phyloP scores from a whole-genome alignment of 2,888 invertebrate species.

The Sarcophaga subvicina region DNA sequence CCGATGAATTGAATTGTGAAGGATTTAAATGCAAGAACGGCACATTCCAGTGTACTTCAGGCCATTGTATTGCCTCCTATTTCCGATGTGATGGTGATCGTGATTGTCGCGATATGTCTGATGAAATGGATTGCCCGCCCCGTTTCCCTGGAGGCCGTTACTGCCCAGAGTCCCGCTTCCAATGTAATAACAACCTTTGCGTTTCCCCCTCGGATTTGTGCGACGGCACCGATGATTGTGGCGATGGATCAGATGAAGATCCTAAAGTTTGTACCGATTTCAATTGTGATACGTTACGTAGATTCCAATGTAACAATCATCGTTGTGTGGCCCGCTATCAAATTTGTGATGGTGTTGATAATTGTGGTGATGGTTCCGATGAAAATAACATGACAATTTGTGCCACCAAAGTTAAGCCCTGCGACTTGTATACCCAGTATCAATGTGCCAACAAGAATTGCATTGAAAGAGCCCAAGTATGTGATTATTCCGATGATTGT shows the following conservation, averaged over 20 bases:
- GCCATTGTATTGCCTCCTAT: conserved; percentile 95
- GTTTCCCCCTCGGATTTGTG: conserved; percentile 94
- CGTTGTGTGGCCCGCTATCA: conserved; percentile 93
- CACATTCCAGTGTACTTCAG: conserved; percentile 95
- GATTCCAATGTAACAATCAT: conserved; percentile 95
- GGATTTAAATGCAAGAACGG: conserved; percentile 94
- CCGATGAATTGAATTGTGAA: conserved; percentile 93
- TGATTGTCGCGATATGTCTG: conserved; percentile 94
- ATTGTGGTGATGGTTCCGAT: conserved; percentile 97
- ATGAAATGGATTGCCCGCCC: conserved; percentile 94
- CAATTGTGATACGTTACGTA: conserved; percentile 90
- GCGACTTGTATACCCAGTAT: conserved; percentile 90
- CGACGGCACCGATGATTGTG: conserved; percentile 96
- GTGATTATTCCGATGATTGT: conserved; percentile 95
- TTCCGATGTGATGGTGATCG: conserved; percentile 95
- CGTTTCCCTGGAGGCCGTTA: conserved; percentile 93
- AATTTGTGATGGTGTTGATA: conserved; percentile 94
- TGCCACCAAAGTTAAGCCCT: conserved; percentile 88
- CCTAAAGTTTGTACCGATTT: conserved; percentile 91
- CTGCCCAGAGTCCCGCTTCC: conserved; percentile 94
- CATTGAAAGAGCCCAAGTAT: conserved; percentile 89
- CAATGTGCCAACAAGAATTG: conserved; percentile 95
- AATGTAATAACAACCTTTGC: conserved; percentile 96
- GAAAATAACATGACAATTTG: conserved; percentile 97
- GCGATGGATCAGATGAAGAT: conserved; percentile 94